A percentile compares a stretch with the other conserved stretches of the same genome.
phyloP scores from a whole-genome alignment of 2,888 invertebrate species.

The Zaprionus obscuricornis region DNA sequence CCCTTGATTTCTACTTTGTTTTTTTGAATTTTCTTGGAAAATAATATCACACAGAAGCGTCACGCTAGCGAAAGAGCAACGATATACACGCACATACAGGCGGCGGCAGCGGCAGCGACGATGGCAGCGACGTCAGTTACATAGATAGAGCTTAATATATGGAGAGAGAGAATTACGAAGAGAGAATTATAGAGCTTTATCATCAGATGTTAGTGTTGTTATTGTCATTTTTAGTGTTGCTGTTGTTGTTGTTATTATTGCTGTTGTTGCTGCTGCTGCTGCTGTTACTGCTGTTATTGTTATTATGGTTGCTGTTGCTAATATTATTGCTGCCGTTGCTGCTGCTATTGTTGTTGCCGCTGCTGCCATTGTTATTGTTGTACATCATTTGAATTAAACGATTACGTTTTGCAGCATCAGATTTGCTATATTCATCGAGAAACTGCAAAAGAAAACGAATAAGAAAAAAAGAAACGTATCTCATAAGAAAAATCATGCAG shows the following conservation, averaged over 20 bases:
- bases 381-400: constrained; percentile 72
- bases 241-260: no score
- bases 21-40: constrained; percentile 69
- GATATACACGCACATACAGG: constrained; percentile 23
- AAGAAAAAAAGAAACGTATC: constrained; percentile 4
- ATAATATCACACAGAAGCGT: constrained; percentile 68
- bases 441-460: constrained; percentile 72
- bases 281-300: constrained; percentile 14
- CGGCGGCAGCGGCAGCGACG: no score
- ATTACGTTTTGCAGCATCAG: constrained; percentile 82
- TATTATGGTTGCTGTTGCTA: constrained; percentile 14
- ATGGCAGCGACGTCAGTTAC: no score
- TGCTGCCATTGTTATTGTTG: constrained; percentile 31
- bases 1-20: no score
- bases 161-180: constrained; percentile 4
- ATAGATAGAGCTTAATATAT: no score
- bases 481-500: no score
- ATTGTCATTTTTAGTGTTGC: constrained; percentile 5
- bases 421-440: constrained; percentile 82
- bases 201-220: background rate
- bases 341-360: constrained; percentile 13
- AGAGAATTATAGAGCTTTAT: background rate
- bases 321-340: constrained; percentile 29
- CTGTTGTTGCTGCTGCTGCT: constrained; percentile 7
- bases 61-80: constrained; percentile 16